Evolutionary conservation across 1,140 invertebrate species (phyloP).

Genomic region (Akabosia matsudoensis): DNA sequence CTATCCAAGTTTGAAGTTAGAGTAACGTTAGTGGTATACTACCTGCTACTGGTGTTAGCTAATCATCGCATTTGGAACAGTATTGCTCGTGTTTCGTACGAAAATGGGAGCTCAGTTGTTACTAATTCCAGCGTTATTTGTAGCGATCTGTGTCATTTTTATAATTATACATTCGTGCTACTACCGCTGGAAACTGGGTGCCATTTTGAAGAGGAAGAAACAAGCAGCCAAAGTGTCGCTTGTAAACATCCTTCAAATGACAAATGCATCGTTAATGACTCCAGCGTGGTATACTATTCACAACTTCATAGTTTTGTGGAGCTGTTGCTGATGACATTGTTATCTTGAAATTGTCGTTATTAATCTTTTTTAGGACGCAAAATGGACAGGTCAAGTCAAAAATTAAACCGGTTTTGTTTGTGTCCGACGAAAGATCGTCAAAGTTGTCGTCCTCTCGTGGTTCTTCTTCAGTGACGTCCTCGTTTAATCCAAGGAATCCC

Average conservation of each 20-base stretch:
- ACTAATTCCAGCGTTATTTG: not conserved
- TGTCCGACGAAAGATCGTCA: not conserved
- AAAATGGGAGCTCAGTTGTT: not conserved
- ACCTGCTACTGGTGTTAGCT: no score
- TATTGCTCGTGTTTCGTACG: no score
- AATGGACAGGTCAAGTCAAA: not conserved
- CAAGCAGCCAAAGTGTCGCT: not conserved
- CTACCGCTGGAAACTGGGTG: not conserved
- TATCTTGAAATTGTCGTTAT: not conserved
- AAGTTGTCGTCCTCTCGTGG: not conserved
- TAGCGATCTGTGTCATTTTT: not conserved
- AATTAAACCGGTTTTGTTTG: not conserved
- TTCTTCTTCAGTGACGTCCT: not conserved
- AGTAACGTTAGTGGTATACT: no score
- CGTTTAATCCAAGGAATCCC: not conserved
- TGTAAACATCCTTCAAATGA: conserved; percentile 2
- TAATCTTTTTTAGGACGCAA: not conserved
- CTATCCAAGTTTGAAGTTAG: no score
- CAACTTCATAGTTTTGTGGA: not conserved
- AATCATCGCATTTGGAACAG: no score
- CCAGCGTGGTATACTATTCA: not conserved
- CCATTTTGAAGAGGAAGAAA: not conserved
- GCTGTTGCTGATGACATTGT: not conserved
- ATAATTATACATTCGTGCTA: not conserved
- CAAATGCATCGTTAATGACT: not conserved